These are phyloP conservation scores for Nannobrachium achirus DNA, from an alignment of 2,113 vertebrate species.

Conservation along the genomic window DNA sequence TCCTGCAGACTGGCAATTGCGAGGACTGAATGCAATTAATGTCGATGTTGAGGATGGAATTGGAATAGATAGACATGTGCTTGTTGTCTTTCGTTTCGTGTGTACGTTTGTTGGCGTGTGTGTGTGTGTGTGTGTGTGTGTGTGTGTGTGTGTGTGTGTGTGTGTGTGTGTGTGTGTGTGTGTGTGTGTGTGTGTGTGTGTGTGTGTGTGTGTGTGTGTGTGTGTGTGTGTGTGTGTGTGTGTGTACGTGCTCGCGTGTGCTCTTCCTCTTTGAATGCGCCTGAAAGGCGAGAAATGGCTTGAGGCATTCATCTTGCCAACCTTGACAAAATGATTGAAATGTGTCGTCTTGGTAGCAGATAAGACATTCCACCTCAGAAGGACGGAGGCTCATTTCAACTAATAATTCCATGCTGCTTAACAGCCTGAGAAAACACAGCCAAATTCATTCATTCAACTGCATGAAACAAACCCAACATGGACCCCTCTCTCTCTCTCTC, in stretches of 20 bases:
- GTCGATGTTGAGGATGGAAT: conserved; percentile 14
- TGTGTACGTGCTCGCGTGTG: background rate
- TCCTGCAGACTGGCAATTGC: conserved; percentile 14
- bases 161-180: background rate
- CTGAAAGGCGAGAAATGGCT: conserved; percentile 47
- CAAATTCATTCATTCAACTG: too few relatives aligned
- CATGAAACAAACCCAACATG: conserved; percentile 35
- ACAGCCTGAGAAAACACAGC: conserved; percentile 18
- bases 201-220: background rate
- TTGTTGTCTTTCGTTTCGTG: too few relatives aligned
- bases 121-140: background rate
- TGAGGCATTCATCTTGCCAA: conserved; percentile 59
- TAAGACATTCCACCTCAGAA: conserved; percentile 46
- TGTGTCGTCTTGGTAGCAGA: conserved; percentile 54
- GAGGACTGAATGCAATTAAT: conserved; percentile 16
- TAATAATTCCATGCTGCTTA: conserved; percentile 27
- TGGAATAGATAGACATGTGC: background rate
- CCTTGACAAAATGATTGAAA: conserved; percentile 69
- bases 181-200: background rate
- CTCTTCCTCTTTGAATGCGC: conserved; percentile 41
- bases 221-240: background rate
- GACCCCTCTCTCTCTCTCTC: background rate
- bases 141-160: background rate
- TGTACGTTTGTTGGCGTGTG: too few relatives aligned
- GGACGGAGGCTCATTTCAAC: conserved; percentile 27